phyloP scores from a whole-genome alignment of 2,888 invertebrate genomes.

The Escarpia spicata region DNA sequence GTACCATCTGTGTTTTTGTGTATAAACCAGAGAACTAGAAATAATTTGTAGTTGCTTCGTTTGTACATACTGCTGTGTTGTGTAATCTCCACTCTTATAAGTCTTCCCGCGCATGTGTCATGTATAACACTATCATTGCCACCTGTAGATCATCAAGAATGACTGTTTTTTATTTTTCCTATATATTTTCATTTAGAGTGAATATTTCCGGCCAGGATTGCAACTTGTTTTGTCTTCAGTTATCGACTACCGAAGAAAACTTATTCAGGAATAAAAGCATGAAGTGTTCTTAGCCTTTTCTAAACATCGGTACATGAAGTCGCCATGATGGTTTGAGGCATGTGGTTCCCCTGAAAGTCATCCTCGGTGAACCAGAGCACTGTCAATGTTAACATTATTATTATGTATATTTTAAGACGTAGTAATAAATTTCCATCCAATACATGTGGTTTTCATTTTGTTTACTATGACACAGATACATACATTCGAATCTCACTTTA shows the following conservation, averaged over 20 bases:
- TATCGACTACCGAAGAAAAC: background rate
- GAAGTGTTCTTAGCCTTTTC: background rate
- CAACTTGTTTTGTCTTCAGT: slow-evolving; percentile 7
- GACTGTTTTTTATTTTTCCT: background rate
- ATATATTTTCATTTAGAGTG: background rate
- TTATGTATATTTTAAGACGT: too few species aligned
- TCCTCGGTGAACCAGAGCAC: too few species aligned
- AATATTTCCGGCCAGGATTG: background rate
- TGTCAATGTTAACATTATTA: too few species aligned
- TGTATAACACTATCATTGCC: background rate
- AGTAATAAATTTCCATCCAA: background rate
- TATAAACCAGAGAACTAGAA: background rate
- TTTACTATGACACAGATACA: background rate
- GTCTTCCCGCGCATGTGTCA: background rate
- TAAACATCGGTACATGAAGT: background rate
- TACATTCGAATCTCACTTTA: too few species aligned
- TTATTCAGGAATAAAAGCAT: background rate
- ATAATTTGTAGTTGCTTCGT: background rate
- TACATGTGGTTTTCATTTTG: background rate
- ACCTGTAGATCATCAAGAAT: background rate
- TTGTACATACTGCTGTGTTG: background rate
- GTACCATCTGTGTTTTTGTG: background rate
- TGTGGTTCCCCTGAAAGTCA: too few species aligned
- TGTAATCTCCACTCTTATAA: background rate
- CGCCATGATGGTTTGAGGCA: background rate